These are phyloP conservation scores for Phengaris alcon DNA, from an alignment of 2,888 invertebrate species.

Conservation along the genomic window DNA sequence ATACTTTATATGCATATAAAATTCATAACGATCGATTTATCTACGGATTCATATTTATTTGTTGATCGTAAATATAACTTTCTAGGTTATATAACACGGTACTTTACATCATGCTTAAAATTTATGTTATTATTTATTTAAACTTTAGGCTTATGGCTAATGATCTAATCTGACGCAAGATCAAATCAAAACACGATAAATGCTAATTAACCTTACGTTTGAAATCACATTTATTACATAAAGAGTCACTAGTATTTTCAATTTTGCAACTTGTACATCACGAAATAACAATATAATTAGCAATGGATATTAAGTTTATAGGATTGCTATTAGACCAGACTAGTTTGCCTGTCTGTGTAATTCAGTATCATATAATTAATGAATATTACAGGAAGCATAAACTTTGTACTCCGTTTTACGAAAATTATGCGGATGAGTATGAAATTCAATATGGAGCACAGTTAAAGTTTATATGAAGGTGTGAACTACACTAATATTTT, in stretches of 20 bases:
- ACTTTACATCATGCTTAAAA: slow-evolving; percentile 26
- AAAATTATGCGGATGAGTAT: too few relatives aligned
- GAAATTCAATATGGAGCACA: too few relatives aligned
- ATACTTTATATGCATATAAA: slow-evolving; percentile 21
- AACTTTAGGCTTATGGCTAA: slow-evolving; percentile 19
- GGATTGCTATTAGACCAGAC: neutral
- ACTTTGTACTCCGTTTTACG: too few relatives aligned
- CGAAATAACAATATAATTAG: neutral
- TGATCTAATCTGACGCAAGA: slow-evolving; percentile 22
- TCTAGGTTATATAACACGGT: slow-evolving; percentile 26
- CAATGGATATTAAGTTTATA: neutral
- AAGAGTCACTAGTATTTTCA: neutral
- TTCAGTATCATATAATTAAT: too few relatives aligned
- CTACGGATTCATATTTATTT: slow-evolving; percentile 24
- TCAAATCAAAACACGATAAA: slow-evolving; percentile 14
- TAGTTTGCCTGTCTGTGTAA: neutral
- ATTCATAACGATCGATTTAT: slow-evolving; percentile 22
- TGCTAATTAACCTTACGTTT: slow-evolving; percentile 11
- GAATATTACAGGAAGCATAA: too few relatives aligned
- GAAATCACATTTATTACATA: slow-evolving; percentile 21
- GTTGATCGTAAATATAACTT: slow-evolving; percentile 26
- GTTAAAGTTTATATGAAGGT: too few relatives aligned
- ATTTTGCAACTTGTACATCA: neutral
- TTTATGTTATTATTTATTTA: slow-evolving; percentile 29
- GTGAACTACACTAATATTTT: too few relatives aligned